Percentiles rank a stretch among this genome's conserved stretches.
These are phyloP conservation scores for Caenorhabditis parvicauda DNA, from an alignment of 2,888 invertebrate genomes.

Conservation along the genomic window DNA sequence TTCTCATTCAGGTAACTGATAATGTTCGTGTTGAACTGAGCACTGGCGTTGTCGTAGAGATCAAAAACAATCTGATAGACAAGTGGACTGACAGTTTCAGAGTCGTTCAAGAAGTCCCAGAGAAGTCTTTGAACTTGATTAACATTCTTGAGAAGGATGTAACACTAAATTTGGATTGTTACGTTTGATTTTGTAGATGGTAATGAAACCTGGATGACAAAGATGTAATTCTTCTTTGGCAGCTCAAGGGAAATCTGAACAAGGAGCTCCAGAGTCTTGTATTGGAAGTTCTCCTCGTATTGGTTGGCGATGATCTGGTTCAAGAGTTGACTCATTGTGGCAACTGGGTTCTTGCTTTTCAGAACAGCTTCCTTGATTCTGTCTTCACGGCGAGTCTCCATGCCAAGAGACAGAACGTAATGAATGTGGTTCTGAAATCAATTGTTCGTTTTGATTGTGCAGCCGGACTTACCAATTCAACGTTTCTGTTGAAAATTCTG, in stretches of 20 bases:
- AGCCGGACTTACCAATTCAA: conserved; percentile 69
- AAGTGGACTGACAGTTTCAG: conserved; percentile 66
- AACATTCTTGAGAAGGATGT: conserved; percentile 53
- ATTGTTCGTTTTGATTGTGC: not conserved
- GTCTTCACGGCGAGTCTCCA: conserved; percentile 95
- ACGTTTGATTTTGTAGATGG: not conserved
- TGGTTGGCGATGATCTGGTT: too few relatives aligned
- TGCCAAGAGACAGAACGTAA: conserved; percentile 83
- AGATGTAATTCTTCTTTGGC: too few relatives aligned
- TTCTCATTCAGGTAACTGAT: conserved; percentile 2
- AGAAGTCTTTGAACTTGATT: conserved; percentile 43
- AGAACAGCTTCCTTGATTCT: conserved; percentile 84
- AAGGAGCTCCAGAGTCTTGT: too few relatives aligned
- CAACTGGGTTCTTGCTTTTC: conserved; percentile 8
- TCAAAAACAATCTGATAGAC: conserved; percentile 98
- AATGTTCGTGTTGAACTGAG: conserved; percentile 87
- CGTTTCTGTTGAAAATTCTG: conserved; percentile 91
- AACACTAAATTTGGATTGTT: conserved; percentile 30
- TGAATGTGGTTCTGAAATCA: conserved; percentile 33
- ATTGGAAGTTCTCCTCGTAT: too few relatives aligned
- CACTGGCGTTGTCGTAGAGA: conserved; percentile 95
- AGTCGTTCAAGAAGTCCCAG: conserved; percentile 13
- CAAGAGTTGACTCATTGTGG: too few relatives aligned
- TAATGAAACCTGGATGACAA: too few relatives aligned
- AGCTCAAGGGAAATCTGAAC: too few relatives aligned